phyloP scores from a whole-genome alignment of 2,113 vertebrate species.

The Apodemus speciosus region DNA sequence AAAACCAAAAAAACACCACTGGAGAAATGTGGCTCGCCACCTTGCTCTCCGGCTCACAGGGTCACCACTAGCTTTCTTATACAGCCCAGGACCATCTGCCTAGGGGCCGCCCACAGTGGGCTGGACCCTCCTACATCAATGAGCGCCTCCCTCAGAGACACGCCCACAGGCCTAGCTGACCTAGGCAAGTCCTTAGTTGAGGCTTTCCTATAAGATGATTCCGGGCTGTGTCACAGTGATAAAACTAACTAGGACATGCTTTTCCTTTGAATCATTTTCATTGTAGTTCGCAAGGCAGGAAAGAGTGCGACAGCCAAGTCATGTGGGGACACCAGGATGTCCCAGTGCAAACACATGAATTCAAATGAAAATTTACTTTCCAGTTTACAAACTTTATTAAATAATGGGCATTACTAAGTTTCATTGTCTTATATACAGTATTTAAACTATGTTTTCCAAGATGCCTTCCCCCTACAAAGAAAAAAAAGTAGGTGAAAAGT shows the following conservation, averaged over 20 bases:
- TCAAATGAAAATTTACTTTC: slow-evolving; percentile 82
- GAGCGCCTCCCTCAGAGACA: background rate
- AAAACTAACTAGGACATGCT: no score
- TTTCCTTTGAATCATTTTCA: slow-evolving; percentile 20
- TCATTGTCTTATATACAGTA: slow-evolving; percentile 81
- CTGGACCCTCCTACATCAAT: background rate
- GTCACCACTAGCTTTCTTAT: background rate
- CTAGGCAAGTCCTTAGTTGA: no score
- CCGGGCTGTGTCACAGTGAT: background rate
- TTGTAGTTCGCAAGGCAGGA: slow-evolving; percentile 16
- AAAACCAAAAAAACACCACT: no score
- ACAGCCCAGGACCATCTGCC: background rate
- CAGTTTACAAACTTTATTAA: slow-evolving; percentile 88
- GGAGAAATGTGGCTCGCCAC: background rate
- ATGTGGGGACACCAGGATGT: slow-evolving; percentile 58
- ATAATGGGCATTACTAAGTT: slow-evolving; percentile 82
- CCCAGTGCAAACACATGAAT: slow-evolving; percentile 67
- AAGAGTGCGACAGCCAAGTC: background rate
- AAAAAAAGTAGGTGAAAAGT: slow-evolving; percentile 62
- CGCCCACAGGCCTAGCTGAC: background rate
- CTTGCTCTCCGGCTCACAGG: background rate
- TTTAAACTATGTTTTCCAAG: slow-evolving; percentile 75
- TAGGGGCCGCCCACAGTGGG: background rate
- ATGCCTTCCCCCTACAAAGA: slow-evolving; percentile 47
- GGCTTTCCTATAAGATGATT: background rate